phyloP scores from a whole-genome alignment of 2,888 invertebrate genomes.

The Pemphredon lugubris region DNA sequence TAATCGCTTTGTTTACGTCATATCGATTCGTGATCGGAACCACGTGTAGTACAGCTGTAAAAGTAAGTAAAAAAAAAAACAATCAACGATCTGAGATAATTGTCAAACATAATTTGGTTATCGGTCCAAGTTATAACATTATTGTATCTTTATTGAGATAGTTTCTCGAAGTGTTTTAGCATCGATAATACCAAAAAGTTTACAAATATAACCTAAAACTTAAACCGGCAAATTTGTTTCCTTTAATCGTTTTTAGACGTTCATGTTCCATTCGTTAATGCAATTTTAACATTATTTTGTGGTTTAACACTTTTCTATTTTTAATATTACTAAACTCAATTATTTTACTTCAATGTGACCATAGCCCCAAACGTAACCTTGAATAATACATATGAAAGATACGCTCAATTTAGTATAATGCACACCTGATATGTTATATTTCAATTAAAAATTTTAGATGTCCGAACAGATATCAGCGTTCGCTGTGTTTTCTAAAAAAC shows the following conservation, averaged over 20 bases:
- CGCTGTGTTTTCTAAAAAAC: constrained; percentile 35
- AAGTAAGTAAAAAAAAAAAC: constrained; percentile 2
- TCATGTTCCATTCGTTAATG: neutral
- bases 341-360: too few species aligned
- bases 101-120: neutral
- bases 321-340: too few species aligned
- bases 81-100: neutral
- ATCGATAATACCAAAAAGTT: neutral
- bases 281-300: neutral
- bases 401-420: too few species aligned
- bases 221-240: neutral
- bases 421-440: neutral
- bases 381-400: too few species aligned
- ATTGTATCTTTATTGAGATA: neutral
- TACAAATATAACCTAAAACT: constrained; percentile 24
- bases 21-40: neutral
- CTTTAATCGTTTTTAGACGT: too few species aligned
- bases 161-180: neutral
- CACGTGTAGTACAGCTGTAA: constrained; percentile 22
- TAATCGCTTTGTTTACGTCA: neutral
- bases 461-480: constrained; percentile 43
- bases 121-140: neutral
- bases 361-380: too few species aligned
- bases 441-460: constrained; percentile 20
- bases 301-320: neutral